Evolutionary conservation across 2,797 vertebrate species (phyloP).

Genomic region (Decapterus maruadsi): DNA sequence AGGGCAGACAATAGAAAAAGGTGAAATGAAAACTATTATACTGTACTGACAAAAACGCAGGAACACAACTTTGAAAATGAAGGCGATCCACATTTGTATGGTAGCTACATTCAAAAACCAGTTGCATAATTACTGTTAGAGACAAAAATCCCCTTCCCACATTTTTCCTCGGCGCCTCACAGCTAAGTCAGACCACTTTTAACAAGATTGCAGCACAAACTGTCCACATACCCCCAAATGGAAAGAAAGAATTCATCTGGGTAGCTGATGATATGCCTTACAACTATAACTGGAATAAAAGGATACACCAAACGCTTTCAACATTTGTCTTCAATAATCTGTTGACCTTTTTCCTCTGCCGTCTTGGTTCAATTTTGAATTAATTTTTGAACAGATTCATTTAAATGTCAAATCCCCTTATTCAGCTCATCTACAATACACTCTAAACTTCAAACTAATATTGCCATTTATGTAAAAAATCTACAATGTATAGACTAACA

Average conservation of each 20-base stretch:
- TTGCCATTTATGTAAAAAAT: constrained; percentile 90
- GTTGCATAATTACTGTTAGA: constrained; percentile 87
- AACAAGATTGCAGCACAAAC: constrained; percentile 69
- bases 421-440: constrained; percentile 87
- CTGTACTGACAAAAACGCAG: constrained; percentile 66
- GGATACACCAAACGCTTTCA: constrained; percentile 71
- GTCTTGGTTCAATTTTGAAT: constrained; percentile 66
- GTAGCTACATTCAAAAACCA: constrained; percentile 89
- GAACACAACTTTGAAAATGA: constrained; percentile 79
- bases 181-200: constrained; percentile 73
- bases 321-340: constrained; percentile 61
- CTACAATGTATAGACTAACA: constrained; percentile 93
- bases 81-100: constrained; percentile 86
- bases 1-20: constrained; percentile 70
- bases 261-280: constrained; percentile 72
- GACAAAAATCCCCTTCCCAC: constrained; percentile 77
- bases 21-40: constrained; percentile 78
- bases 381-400: constrained; percentile 71
- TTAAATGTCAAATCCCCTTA: constrained; percentile 81
- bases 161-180: constrained; percentile 71
- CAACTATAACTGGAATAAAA: constrained; percentile 78
- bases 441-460: constrained; percentile 89
- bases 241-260: constrained; percentile 76
- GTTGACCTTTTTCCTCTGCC: constrained; percentile 65
- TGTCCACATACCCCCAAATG: constrained; percentile 74